Evolutionary conservation across 2,888 invertebrate genomes (phyloP).

Genomic region (Micoletzkya japonica): DNA sequence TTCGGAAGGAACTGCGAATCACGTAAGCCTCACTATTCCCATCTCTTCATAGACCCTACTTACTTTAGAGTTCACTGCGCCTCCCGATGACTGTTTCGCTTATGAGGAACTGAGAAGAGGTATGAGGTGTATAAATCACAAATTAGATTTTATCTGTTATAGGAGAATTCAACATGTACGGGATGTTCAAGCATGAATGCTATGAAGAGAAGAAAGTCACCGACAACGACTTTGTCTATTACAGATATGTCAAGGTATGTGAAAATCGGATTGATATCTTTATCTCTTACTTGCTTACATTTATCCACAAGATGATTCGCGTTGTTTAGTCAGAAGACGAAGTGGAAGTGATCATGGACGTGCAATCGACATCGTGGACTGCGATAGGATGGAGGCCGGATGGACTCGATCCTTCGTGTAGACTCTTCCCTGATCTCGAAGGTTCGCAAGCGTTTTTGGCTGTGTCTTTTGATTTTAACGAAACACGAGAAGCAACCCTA

Average conservation of each 20-base stretch:
- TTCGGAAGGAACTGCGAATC: constrained; percentile 56
- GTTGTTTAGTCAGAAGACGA: constrained; percentile 42
- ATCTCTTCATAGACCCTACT: too few relatives aligned
- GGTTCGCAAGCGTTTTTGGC: constrained; percentile 12
- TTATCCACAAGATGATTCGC: too few relatives aligned
- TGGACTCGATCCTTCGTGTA: constrained; percentile 52
- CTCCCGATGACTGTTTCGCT: constrained; percentile 11
- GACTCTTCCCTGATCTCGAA: constrained; percentile 61
- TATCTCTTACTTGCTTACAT: constrained; percentile 18
- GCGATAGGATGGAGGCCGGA: constrained; percentile 59
- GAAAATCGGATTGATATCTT: not conserved
- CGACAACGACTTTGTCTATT: constrained; percentile 50
- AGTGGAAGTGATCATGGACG: constrained; percentile 59
- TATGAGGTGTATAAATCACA: not conserved
- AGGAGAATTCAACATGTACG: constrained; percentile 37
- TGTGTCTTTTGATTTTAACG: not conserved
- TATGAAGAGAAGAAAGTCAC: constrained; percentile 48
- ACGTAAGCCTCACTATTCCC: too few relatives aligned
- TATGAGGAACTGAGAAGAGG: constrained; percentile 3
- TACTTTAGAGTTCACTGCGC: constrained; percentile 16
- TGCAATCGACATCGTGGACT: constrained; percentile 50
- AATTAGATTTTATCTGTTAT: not conserved
- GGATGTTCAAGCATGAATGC: constrained; percentile 56
- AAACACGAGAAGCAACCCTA: not conserved
- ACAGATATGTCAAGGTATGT: constrained; percentile 40